Percentiles rank a stretch among this genome's conserved stretches.
phyloP scores from a whole-genome alignment of 2,888 invertebrate genomes.

The Chymomyza fuscimana region DNA sequence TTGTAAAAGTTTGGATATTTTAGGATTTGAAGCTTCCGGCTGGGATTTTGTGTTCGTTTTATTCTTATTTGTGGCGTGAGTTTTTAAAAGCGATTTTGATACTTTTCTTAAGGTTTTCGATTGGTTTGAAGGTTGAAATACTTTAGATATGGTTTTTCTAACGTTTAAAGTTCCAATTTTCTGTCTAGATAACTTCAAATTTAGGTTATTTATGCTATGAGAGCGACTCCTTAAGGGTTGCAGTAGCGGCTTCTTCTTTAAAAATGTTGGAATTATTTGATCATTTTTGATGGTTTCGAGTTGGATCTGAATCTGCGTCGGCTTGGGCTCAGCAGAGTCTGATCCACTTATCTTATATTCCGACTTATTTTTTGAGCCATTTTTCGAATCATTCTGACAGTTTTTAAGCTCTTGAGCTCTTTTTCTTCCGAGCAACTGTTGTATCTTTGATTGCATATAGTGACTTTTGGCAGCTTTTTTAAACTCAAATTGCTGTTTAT shows the following conservation, averaged over 20 bases:
- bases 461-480: neutral
- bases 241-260: neutral
- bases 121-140: neutral
- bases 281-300: neutral
- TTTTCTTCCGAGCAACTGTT: neutral
- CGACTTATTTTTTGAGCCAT: neutral
- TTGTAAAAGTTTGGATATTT: neutral
- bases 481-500: neutral
- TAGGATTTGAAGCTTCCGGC: neutral
- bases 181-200: neutral
- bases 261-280: neutral
- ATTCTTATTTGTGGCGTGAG: neutral
- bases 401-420: neutral
- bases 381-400: neutral
- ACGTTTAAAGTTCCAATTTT: neutral
- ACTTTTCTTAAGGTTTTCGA: neutral
- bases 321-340: neutral
- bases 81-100: neutral
- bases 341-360: neutral
- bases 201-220: neutral
- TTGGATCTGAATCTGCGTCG: neutral
- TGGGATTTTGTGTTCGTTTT: neutral
- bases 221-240: neutral
- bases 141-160: neutral
- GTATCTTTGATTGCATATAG: neutral